phyloP scores from a whole-genome alignment of 2,113 vertebrate species.

The Ceuthmochares aereus region DNA sequence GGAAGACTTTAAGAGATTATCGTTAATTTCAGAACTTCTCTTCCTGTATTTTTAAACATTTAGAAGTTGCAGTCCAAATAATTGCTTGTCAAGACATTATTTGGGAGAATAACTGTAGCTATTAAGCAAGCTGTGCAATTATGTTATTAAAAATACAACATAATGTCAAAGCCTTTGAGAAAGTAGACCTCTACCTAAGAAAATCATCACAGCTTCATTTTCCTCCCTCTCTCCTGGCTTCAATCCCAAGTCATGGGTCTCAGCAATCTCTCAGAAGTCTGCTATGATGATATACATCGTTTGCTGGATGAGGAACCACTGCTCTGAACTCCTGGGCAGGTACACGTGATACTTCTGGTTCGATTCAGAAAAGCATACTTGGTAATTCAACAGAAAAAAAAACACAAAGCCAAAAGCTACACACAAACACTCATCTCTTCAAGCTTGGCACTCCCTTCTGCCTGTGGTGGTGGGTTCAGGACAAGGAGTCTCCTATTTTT shows the following conservation, averaged over 20 bases:
- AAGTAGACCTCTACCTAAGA: not conserved
- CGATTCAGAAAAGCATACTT: not conserved
- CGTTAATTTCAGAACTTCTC: not conserved
- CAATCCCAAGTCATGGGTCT: not conserved
- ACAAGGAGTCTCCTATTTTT: not conserved
- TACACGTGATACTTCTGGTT: fast-evolving
- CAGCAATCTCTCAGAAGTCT: not conserved
- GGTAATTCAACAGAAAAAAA: not conserved
- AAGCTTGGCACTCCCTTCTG: not conserved
- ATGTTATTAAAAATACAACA: slow-evolving; percentile 35
- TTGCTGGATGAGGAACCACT: not conserved
- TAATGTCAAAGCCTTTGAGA: not conserved
- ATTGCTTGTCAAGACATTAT: slow-evolving; percentile 34
- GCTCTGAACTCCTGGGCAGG: not conserved
- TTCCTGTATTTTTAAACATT: slow-evolving; percentile 37
- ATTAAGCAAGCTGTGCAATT: slow-evolving; percentile 27
- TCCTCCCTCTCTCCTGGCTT: not conserved
- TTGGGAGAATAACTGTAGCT: slow-evolving; percentile 9
- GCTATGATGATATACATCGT: fast-evolving
- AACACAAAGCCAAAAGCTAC: not conserved
- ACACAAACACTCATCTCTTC: not conserved
- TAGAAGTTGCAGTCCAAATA: slow-evolving; percentile 36
- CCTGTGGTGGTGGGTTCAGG: not conserved
- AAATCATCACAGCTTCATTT: not conserved
- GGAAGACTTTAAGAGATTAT: not conserved